Conservation (phyloP, 2,113 vertebrate species). For the Poeciliopsis prolifica region DNA sequence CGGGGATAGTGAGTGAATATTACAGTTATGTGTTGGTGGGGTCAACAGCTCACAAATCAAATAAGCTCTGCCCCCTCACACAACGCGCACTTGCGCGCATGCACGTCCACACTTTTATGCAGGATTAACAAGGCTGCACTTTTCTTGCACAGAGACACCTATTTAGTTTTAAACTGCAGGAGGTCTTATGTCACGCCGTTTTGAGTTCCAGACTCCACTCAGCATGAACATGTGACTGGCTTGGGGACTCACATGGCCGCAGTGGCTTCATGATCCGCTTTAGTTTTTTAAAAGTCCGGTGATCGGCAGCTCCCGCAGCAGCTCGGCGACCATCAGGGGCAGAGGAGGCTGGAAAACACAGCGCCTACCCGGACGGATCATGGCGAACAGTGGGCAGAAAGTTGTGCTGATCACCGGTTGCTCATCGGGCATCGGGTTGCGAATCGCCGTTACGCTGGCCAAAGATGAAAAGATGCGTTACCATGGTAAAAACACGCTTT, state of each 20-base stretch:
- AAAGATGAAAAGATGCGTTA: slow-evolving; percentile 83
- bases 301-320: slow-evolving; percentile 67
- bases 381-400: slow-evolving; percentile 83
- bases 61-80: slow-evolving; percentile 63
- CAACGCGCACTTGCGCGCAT: slow-evolving; percentile 47
- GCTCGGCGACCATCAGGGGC: slow-evolving; percentile 60
- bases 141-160: slow-evolving; percentile 38
- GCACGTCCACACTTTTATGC: slow-evolving; percentile 42
- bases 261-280: slow-evolving; percentile 78
- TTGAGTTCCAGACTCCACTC: slow-evolving; percentile 51
- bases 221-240: slow-evolving; percentile 79
- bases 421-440: slow-evolving; percentile 85
- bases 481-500: slow-evolving; percentile 80
- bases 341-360: slow-evolving; percentile 66
- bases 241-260: slow-evolving; percentile 78
- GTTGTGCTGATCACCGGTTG: slow-evolving; percentile 87
- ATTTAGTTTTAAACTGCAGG: slow-evolving; percentile 28
- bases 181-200: slow-evolving; percentile 49
- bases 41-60: slow-evolving; percentile 65
- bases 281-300: slow-evolving; percentile 72
- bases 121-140: slow-evolving; percentile 45
- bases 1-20: not conserved
- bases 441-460: slow-evolving; percentile 83
- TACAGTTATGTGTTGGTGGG: slow-evolving; percentile 25
- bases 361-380: slow-evolving; percentile 67